Base-by-base conservation (phyloP, 1,140 invertebrate genomes). In the Grapholita molesta region DNA sequence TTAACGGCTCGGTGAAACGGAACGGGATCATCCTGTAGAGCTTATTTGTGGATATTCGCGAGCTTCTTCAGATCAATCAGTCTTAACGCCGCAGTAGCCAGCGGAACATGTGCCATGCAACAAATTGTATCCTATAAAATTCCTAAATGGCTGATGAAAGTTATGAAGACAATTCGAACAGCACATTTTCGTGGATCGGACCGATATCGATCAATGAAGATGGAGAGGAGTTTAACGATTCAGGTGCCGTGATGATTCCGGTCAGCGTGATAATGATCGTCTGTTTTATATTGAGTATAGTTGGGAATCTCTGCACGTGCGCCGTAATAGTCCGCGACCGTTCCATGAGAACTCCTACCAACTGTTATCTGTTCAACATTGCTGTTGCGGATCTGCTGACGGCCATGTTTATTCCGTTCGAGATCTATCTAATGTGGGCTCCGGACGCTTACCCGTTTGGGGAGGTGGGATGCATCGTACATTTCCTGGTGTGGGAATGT, bases 241-340 rank as follows among this genome's bases (percentile, higher is more conserved):
- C 94, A 0, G 78, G 96, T 0, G 94, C 93, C 73, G 93, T 97
- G 6, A 95, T 96, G n/a, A 87, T 96, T n/a, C 94, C 95, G 1
- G 93, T 97, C 9, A 96, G 95, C 0, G 83, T 96, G 0, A 93
- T 98, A 9, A 97, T 99, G 79, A 84, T 93, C 0, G 78, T 96
- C 0, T 97, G 98, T 38, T 96, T 99, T 80, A 76, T 98, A 0
- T 94, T 95, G 0, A 97, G 98, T 23, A 92, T 97, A 0, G 88
- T 99, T 8, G 98, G 98, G 0, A 99, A 99, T 83, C 89, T 98
- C 0, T 96, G 95, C 81, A 99, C 98, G 2, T 99, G 98, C 86
- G 94, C 98, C n/a, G 98, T 99, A 15, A 99, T 99, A 35, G 93
- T 95, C 23, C 94, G 95, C 74, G 98, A 99, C 88, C 96, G 95